Evolutionary conservation across 2,888 invertebrate species (phyloP), one percentile per base, ranked within the genome.

Genomic region (Pollenia angustigena): DNA sequence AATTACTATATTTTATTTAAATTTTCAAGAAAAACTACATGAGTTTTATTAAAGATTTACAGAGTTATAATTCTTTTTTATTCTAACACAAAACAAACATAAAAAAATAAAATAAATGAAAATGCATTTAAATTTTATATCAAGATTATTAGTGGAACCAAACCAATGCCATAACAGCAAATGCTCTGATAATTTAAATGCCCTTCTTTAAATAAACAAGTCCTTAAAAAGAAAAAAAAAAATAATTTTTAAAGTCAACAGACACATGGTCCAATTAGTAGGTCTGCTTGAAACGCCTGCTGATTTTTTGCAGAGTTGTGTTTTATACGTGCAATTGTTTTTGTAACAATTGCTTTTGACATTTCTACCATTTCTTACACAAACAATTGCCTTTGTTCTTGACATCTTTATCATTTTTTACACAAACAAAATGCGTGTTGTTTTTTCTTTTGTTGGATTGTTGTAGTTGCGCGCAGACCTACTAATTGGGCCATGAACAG

Each of bases 21-120:
- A 66, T 68, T 71, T 62, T 16, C 23, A 66, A 66, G 40, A 66
- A 64, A 58, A 56, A 48, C 56, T 66, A 81, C n/a, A 66, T 56
- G 40, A 23, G 40, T 66, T 81, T 81, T 79, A 81, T 74, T 74
- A 56, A 56, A 58, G 46, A 81, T 64, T 66, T 74, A 74, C 64
- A 81, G 12, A 56, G 54, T 48, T 54, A 44, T 40, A 46, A 32
- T 68, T 48, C 52, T 81, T 32, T 32, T 4, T 62, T 10, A 64
- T 46, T 52, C 52, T 69, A 64, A 42, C 54, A 72, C 23, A 64
- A 69, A 48, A 68, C 23, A 58, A 64, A 71, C 32, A 40, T 44
- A 44, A 64, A 62, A 32, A 32, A 50, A 11, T 23, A 56, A 54
- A 72, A 81, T 62, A 66, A 74, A 48, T 60, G 12, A 18, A 76